Percentiles rank a stretch among this genome's conserved stretches.
Evolutionary conservation across 2,113 vertebrate species (phyloP).

Genomic region (Microcebus griseorufus): DNA sequence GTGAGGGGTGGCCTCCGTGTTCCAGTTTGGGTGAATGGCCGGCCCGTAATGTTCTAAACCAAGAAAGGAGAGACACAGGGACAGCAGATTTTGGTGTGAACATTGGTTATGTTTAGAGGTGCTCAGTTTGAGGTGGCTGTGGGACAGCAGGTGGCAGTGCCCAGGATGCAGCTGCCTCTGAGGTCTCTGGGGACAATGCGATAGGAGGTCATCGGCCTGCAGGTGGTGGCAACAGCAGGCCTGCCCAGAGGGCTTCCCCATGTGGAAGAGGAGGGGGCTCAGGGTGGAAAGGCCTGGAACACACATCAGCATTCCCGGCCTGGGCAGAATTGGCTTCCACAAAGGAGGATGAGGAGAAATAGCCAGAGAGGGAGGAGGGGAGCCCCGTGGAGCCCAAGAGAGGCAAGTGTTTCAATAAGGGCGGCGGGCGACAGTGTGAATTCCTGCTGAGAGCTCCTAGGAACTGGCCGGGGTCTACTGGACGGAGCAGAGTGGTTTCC

Average conservation of each 20-base stretch:
- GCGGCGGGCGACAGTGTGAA: too few relatives aligned
- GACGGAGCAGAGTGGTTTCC: not conserved
- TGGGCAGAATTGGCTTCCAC: not conserved
- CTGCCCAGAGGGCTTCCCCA: not conserved
- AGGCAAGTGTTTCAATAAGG: not conserved
- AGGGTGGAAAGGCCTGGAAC: not conserved
- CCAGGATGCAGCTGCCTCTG: not conserved
- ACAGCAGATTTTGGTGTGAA: not conserved
- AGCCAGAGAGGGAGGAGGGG: not conserved
- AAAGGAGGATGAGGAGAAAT: not conserved
- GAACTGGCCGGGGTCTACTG: accelerated
- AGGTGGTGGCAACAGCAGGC: not conserved
- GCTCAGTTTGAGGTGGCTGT: not conserved
- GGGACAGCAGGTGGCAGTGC: not conserved
- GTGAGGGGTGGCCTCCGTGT: not conserved
- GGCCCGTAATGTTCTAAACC: not conserved
- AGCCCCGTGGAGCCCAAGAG: not conserved
- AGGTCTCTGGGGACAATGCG: not conserved
- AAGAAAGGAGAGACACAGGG: not conserved
- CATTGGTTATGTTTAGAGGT: not conserved
- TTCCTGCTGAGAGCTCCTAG: not conserved
- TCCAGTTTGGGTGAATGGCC: not conserved
- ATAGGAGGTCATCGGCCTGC: accelerated
- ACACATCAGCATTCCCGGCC: too few relatives aligned
- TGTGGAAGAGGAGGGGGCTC: not conserved